A percentile compares a stretch with the other conserved stretches of the same genome.
Evolutionary conservation across 2,888 invertebrate genomes (phyloP).

Genomic region (Phrixothrix hirtus): DNA sequence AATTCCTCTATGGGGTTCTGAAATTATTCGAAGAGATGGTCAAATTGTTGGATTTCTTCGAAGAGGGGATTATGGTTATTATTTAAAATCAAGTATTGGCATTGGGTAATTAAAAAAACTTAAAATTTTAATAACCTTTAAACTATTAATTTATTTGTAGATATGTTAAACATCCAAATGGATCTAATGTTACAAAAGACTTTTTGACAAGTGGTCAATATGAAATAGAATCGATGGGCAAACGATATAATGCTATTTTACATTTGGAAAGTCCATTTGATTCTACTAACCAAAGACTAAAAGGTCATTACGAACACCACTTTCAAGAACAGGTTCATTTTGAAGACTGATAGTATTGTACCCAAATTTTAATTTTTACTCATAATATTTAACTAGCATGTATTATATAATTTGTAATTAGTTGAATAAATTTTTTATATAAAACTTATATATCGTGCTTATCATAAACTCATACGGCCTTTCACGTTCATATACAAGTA

Average conservation of each 20-base stretch:
- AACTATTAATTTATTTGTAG: constrained; percentile 42
- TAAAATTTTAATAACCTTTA: neutral
- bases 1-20: constrained; percentile 82
- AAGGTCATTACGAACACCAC: constrained; percentile 66
- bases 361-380: neutral
- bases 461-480: no score
- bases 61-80: constrained; percentile 77
- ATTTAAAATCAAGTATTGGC: constrained; percentile 63
- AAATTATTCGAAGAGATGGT: constrained; percentile 80
- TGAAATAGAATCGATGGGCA: constrained; percentile 80
- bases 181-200: constrained; percentile 65
- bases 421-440: no score
- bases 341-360: constrained; percentile 50
- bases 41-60: constrained; percentile 77
- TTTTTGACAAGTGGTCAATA: constrained; percentile 74
- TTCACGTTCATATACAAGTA: no score
- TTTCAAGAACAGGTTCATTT: constrained; percentile 54
- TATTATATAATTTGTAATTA: no score
- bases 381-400: neutral
- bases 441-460: no score
- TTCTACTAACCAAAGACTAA: constrained; percentile 72
- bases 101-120: constrained; percentile 58
- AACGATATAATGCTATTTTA: constrained; percentile 69
- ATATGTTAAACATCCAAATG: constrained; percentile 62
- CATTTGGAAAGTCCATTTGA: constrained; percentile 82